Evolutionary conservation across 2,113 vertebrate genomes (phyloP).

Genomic region (Monopterus albus): DNA sequence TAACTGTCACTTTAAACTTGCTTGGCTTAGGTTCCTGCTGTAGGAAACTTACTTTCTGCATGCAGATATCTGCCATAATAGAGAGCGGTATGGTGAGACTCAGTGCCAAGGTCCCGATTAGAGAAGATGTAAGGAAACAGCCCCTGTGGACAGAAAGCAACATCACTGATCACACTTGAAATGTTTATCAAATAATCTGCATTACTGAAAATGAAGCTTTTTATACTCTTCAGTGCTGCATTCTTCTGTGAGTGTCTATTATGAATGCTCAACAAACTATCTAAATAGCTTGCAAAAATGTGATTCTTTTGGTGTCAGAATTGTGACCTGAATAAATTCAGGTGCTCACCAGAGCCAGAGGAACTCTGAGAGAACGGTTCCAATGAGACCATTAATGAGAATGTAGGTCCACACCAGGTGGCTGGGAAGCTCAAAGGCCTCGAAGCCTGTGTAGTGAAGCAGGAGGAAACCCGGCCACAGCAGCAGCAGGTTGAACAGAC

Average conservation of each 20-base stretch:
- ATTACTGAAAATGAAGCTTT: neutral
- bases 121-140: slow-evolving; percentile 96
- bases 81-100: slow-evolving; percentile 98
- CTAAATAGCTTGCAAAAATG: no score
- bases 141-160: slow-evolving; percentile 84
- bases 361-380: slow-evolving; percentile 96
- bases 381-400: slow-evolving; percentile 95
- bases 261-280: neutral
- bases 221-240: no score
- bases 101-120: slow-evolving; percentile 94
- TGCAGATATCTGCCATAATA: slow-evolving; percentile 95
- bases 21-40: neutral
- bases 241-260: neutral
- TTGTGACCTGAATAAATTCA: neutral
- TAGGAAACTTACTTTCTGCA: slow-evolving; percentile 88
- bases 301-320: no score
- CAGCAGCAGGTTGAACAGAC: slow-evolving; percentile 95
- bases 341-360: slow-evolving; percentile 93
- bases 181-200: no score
- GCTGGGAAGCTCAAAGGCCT: slow-evolving; percentile 94
- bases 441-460: slow-evolving; percentile 94
- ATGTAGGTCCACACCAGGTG: slow-evolving; percentile 94
- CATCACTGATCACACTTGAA: neutral
- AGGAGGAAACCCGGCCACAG: slow-evolving; percentile 97
- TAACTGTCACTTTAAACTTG: neutral